phyloP scores from a whole-genome alignment of 1,140 invertebrate genomes.

The Brachionus plicatilis region DNA sequence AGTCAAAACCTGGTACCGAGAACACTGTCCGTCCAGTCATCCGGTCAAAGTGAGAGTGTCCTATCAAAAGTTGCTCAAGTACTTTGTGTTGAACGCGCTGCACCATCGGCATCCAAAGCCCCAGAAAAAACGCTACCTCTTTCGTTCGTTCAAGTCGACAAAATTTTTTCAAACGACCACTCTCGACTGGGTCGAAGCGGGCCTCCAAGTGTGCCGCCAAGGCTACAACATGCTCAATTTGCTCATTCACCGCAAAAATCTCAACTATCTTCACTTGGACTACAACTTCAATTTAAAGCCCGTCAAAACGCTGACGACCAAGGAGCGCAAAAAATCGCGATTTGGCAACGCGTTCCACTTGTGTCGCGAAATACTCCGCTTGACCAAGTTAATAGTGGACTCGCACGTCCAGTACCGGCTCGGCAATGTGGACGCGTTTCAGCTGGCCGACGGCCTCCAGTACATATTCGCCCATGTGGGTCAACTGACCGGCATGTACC shows the following conservation, averaged over 20 bases:
- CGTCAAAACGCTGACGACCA: constrained; percentile 97
- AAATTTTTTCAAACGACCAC: constrained; percentile 99
- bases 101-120: constrained; percentile 95
- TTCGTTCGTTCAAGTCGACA: constrained; percentile 97
- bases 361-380: constrained; percentile 90
- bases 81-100: constrained; percentile 92
- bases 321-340: constrained; percentile 96
- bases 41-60: constrained; percentile 98
- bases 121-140: constrained; percentile 94
- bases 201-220: constrained; percentile 83
- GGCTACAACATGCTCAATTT: constrained; percentile 99
- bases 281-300: constrained; percentile 99
- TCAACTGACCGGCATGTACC: constrained; percentile 98
- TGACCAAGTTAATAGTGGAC: constrained; percentile 97
- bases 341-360: constrained; percentile 99
- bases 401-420: constrained; percentile 97
- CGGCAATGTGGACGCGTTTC: constrained; percentile 97
- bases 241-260: constrained; percentile 96
- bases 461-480: constrained; percentile 99
- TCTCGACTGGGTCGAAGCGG: constrained; percentile 89
- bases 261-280: constrained; percentile 98
- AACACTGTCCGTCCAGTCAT: constrained; percentile 95
- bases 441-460: constrained; percentile 95
- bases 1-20: constrained; percentile 85
- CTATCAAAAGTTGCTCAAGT: constrained; percentile 96